Percentiles rank a stretch among this genome's conserved stretches.
These are phyloP conservation scores for Sciaenops ocellatus DNA, from an alignment of 2,797 vertebrate species.

Conservation along the genomic window DNA sequence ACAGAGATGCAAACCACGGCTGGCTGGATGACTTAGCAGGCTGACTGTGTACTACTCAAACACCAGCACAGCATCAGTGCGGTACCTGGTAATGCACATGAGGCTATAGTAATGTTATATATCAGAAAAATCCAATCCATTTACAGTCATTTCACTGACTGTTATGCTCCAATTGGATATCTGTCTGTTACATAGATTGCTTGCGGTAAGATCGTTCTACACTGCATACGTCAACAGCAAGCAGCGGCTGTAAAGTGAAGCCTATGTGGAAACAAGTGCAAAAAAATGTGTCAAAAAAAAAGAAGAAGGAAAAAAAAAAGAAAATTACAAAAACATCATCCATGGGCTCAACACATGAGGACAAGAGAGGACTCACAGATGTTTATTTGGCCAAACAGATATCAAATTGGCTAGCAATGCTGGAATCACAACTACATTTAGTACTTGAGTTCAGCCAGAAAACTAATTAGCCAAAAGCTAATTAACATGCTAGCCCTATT, in stretches of 20 bases:
- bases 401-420: too few species aligned
- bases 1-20: constrained; percentile 44
- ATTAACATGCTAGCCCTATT: not conserved
- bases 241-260: too few species aligned
- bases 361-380: not conserved
- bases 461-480: constrained; percentile 16
- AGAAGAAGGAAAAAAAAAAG: too few species aligned
- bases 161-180: not conserved
- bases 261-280: too few species aligned
- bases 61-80: constrained; percentile 29
- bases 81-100: not conserved
- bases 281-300: not conserved
- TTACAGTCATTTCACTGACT: constrained; percentile 12
- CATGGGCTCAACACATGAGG: not conserved
- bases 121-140: constrained; percentile 28
- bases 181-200: not conserved
- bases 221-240: too few species aligned
- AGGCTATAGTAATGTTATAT: not conserved
- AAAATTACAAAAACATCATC: not conserved
- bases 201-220: not conserved
- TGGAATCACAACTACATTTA: too few species aligned
- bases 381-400: not conserved
- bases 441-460: constrained; percentile 5
- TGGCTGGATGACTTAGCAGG: constrained; percentile 50
- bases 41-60: constrained; percentile 42